Evolutionary conservation across 2,797 vertebrate genomes (phyloP), one percentile per base, ranked within the genome.

Genomic region (Xenops minutus): DNA sequence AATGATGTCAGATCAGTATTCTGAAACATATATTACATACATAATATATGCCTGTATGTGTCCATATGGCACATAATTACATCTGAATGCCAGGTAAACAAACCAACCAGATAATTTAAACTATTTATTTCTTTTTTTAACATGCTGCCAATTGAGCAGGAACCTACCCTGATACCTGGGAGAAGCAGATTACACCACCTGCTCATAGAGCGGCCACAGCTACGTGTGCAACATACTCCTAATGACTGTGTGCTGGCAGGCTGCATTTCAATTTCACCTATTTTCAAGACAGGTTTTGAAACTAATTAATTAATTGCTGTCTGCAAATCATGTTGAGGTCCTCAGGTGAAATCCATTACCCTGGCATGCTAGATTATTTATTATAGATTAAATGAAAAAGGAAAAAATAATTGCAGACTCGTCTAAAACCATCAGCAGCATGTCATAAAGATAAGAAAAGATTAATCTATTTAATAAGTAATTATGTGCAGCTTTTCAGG

Each of bases 221-320:
- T 34, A 71, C 71, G 88, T 78, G 66, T 72, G 87, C 92, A 94
- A 89, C 20, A 41, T 23, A 21, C 32, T 85, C 58, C 59, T 92
- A 93, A 94, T 76, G 73, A 75, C 76, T 54, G 26, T n/a, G 36
- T 23, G 85, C 73, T 86, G 59, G n/a, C 80, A 88, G 73, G 54
- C 66, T 66, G 69, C n/a, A 59, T 69, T 95, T 90, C 80, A 75
- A 62, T 94, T 92, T 93, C 90, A 76, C 73, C 76, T 81, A 62
- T 92, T 95, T 84, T 92, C 93, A 95, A 94, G 73, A 66, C 89
- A 83, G 39, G 66, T 92, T 92, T 69, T 91, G 91, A 92, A 96
- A 85, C 66, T 83, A 96, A 96, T 91, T 96, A 93, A 95, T 94
- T 93, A 95, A 92, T 85, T 93, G 91, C 80, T 92, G 66, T 80